These are phyloP conservation scores for Himantopus leucocephalus DNA, from an alignment of 2,113 vertebrate species.

Conservation along the genomic window DNA sequence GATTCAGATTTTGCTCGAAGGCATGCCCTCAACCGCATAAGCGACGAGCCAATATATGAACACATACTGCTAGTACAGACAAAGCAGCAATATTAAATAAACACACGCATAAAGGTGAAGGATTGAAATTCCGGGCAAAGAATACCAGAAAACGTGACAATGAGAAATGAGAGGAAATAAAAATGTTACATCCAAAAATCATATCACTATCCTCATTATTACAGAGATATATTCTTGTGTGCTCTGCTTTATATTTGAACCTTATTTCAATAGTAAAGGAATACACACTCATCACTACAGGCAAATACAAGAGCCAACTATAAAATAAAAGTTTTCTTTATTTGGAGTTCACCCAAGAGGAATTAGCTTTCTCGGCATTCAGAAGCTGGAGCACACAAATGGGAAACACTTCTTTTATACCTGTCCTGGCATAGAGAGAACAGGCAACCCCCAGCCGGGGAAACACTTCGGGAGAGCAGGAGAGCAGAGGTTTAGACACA, in stretches of 20 bases:
- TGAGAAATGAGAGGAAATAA: background rate
- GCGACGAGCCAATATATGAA: background rate
- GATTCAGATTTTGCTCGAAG: background rate
- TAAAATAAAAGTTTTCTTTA: background rate
- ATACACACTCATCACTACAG: background rate
- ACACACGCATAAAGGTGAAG: background rate
- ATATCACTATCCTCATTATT: background rate
- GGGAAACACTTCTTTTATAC: background rate
- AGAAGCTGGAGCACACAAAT: accelerated
- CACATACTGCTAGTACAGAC: background rate
- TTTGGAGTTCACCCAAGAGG: background rate
- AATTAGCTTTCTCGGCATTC: background rate
- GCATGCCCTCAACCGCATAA: background rate
- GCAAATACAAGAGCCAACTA: background rate
- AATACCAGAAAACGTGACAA: background rate
- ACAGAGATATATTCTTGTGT: background rate
- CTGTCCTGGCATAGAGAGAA: background rate
- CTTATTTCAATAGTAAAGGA: constrained; percentile 7
- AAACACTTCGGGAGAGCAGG: background rate
- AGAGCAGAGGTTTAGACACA: background rate
- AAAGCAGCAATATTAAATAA: background rate
- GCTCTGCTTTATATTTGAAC: background rate
- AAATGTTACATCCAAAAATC: background rate
- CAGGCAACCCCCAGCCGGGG: background rate
- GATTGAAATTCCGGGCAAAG: background rate